A percentile compares a stretch with the other conserved stretches of the same genome.
These are phyloP conservation scores for Ochotona princeps DNA, from an alignment of 2,113 vertebrate species.

Conservation along the genomic window DNA sequence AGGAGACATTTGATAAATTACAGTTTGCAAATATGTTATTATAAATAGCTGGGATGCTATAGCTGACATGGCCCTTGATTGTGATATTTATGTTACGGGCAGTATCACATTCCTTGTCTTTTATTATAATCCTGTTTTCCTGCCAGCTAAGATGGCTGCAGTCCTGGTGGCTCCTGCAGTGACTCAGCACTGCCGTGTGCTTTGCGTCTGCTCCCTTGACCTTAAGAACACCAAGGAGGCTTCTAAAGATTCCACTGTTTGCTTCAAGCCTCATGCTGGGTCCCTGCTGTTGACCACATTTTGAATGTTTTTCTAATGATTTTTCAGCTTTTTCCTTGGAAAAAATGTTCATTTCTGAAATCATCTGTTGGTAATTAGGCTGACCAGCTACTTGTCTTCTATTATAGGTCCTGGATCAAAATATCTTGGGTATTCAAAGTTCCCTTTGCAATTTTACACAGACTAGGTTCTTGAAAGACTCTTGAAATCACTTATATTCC, in stretches of 20 bases:
- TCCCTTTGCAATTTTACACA: neutral
- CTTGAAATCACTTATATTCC: constrained; percentile 40
- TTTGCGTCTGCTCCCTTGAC: constrained; percentile 75
- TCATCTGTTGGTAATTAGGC: constrained; percentile 68
- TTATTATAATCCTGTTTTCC: neutral
- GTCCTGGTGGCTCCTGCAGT: constrained; percentile 46
- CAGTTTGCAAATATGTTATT: neutral
- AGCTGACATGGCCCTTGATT: neutral
- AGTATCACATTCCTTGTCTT: constrained; percentile 15
- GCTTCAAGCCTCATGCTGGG: constrained; percentile 64
- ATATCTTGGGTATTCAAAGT: neutral
- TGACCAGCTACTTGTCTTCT: constrained; percentile 7
- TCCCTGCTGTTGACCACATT: constrained; percentile 74
- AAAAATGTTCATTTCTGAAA: constrained; percentile 73
- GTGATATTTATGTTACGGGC: constrained; percentile 32
- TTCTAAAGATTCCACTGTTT: constrained; percentile 79
- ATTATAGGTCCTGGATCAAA: neutral
- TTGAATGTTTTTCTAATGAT: constrained; percentile 72
- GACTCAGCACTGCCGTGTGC: constrained; percentile 40
- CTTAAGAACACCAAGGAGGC: constrained; percentile 69
- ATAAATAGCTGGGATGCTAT: neutral
- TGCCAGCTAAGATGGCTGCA: neutral
- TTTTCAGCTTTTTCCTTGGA: constrained; percentile 71
- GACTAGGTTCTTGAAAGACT: neutral
- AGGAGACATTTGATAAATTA: neutral